Conservation (phyloP, 2,888 invertebrate species). For the Disparrhopalites patrizii region DNA sequence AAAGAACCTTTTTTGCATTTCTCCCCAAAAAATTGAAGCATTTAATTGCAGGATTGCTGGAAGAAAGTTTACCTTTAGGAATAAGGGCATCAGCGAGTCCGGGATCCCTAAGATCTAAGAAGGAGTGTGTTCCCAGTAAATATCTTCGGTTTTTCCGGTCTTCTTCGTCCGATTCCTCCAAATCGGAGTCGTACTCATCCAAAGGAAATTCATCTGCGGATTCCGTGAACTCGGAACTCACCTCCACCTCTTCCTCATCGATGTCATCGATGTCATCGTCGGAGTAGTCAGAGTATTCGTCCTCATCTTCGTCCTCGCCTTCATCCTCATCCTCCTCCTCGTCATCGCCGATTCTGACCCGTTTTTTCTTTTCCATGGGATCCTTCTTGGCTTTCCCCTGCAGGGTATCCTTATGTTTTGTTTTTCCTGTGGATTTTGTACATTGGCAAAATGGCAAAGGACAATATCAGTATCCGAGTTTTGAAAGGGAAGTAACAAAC, state of each 20-base stretch:
- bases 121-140: conserved; percentile 37
- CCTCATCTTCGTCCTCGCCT: conserved; percentile 36
- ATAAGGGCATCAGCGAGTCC: conserved; percentile 34
- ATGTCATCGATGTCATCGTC: conserved; percentile 32
- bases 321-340: conserved; percentile 33
- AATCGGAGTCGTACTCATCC: conserved; percentile 18
- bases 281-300: conserved; percentile 2
- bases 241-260: conserved; percentile 32
- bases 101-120: conserved; percentile 35
- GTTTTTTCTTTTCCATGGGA: conserved; percentile 67
- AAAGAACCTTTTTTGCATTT: too few species aligned
- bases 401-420: not conserved
- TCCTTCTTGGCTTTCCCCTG: not conserved
- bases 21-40: too few species aligned
- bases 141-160: conserved; percentile 32
- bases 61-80: conserved; percentile 14
- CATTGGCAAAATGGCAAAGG: too few species aligned
- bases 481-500: too few species aligned
- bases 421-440: too few species aligned
- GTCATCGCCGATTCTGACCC: conserved; percentile 1
- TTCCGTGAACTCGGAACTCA: conserved; percentile 9
- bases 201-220: conserved; percentile 21
- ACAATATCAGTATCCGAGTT: too few species aligned
- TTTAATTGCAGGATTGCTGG: too few species aligned
- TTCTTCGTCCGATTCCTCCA: conserved; percentile 28